Percentiles rank a stretch among this genome's conserved stretches.
phyloP scores from a whole-genome alignment of 2,888 invertebrate genomes.

The Teinopalpus imperialis region DNA sequence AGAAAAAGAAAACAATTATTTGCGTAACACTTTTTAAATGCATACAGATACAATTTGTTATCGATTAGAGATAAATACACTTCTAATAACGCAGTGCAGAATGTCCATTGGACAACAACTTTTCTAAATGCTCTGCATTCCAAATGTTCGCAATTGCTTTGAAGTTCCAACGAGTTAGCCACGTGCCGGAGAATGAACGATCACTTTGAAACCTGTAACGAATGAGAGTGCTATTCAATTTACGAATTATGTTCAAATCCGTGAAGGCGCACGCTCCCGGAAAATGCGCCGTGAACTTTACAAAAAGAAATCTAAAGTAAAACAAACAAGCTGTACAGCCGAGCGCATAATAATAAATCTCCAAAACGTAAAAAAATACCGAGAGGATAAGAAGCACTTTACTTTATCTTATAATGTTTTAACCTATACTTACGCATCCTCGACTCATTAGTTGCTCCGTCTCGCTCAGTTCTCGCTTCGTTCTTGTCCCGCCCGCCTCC shows the following conservation, averaged over 20 bases:
- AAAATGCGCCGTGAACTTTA: slow-evolving; percentile 58
- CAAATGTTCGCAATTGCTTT: slow-evolving; percentile 39
- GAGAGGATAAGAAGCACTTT: slow-evolving; percentile 68
- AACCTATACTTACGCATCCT: slow-evolving; percentile 57
- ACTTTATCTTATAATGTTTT: slow-evolving; percentile 68
- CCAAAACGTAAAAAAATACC: slow-evolving; percentile 40
- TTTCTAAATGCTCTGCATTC: slow-evolving; percentile 38
- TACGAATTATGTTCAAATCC: slow-evolving; percentile 45
- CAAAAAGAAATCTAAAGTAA: slow-evolving; percentile 33
- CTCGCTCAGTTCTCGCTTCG: slow-evolving; percentile 60
- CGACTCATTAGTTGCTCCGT: slow-evolving; percentile 69
- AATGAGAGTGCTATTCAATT: slow-evolving; percentile 45
- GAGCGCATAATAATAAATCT: slow-evolving; percentile 41
- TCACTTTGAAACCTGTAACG: slow-evolving; percentile 45
- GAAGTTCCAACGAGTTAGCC: slow-evolving; percentile 51
- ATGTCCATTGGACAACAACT: too few relatives aligned
- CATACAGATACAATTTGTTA: too few relatives aligned
- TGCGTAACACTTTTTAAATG: too few relatives aligned
- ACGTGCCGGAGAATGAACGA: slow-evolving; percentile 60
- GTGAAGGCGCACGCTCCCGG: slow-evolving; percentile 49
- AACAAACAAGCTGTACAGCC: slow-evolving; percentile 26
- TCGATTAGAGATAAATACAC: too few relatives aligned
- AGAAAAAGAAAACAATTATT: too few relatives aligned
- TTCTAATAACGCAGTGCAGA: too few relatives aligned
- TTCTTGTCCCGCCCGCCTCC: slow-evolving; percentile 65